These are phyloP conservation scores for Drosophila repleta DNA, from an alignment of 1,140 invertebrate genomes.

Conservation along the genomic window DNA sequence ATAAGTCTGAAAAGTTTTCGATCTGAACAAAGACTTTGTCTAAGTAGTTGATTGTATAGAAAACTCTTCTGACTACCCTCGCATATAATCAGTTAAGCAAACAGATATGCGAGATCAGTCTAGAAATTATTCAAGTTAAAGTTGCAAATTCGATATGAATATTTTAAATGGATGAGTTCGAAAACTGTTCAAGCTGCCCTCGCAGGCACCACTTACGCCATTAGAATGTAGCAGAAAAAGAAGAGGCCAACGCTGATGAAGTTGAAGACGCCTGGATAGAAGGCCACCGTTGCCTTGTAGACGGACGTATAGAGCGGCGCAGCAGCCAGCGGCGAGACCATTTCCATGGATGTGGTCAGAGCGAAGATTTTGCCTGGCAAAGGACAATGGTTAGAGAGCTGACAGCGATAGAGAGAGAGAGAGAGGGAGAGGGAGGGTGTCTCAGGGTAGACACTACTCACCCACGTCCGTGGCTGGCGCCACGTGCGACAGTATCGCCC, in stretches of 20 bases:
- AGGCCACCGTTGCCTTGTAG: slow-evolving; percentile 85
- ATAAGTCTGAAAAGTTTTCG: no score
- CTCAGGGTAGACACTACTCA: slow-evolving; percentile 78
- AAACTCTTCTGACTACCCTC: no score
- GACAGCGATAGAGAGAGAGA: background rate
- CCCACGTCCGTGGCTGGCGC: slow-evolving; percentile 87
- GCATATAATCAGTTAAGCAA: no score
- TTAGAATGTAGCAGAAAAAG: slow-evolving; percentile 81
- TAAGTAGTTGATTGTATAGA: no score
- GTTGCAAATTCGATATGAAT: no score
- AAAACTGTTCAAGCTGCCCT: no score
- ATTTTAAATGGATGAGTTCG: background rate
- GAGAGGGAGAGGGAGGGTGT: no score
- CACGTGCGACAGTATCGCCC: slow-evolving; percentile 88
- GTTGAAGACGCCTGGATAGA: slow-evolving; percentile 86
- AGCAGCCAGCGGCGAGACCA: slow-evolving; percentile 86
- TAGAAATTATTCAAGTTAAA: no score
- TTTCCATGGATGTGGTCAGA: slow-evolving; percentile 87
- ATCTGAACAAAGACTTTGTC: no score
- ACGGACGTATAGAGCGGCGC: slow-evolving; percentile 87
- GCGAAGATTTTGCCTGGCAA: slow-evolving; percentile 86
- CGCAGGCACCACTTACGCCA: slow-evolving; percentile 84
- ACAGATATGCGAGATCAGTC: no score
- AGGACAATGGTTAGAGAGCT: background rate
- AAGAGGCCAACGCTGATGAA: slow-evolving; percentile 83